Percentiles rank a stretch among this genome's conserved stretches.
Conservation (phyloP, 1,140 invertebrate genomes). For the Oscheius sp. region DNA sequence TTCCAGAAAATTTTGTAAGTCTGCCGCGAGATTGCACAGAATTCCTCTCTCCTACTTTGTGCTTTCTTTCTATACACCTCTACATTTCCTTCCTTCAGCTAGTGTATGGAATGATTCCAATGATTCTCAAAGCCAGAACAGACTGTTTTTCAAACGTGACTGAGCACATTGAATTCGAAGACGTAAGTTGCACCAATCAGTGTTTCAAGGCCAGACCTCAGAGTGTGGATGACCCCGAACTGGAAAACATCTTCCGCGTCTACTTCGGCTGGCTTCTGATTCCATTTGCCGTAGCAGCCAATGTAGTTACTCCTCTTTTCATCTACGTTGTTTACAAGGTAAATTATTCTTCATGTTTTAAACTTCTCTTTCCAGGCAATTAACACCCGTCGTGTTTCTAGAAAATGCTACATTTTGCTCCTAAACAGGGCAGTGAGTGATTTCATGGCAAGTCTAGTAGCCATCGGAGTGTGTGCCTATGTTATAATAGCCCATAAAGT, state of each 20-base stretch:
- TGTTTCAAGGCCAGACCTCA: too few species aligned
- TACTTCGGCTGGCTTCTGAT: slow-evolving; percentile 50
- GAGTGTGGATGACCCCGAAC: background rate
- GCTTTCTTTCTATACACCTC: too few species aligned
- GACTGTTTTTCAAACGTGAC: too few species aligned
- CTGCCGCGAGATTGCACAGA: too few species aligned
- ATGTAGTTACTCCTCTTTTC: slow-evolving; percentile 44
- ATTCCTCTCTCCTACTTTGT: too few species aligned
- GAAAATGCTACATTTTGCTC: slow-evolving; percentile 53
- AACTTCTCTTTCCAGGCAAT: slow-evolving; percentile 38
- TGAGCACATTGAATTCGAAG: too few species aligned
- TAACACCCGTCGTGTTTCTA: slow-evolving; percentile 43
- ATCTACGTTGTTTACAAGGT: slow-evolving; percentile 43
- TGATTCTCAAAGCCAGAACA: too few species aligned
- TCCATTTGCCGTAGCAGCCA: slow-evolving; percentile 44
- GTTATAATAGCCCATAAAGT: slow-evolving; percentile 35
- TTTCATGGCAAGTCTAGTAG: slow-evolving; percentile 44
- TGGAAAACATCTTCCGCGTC: slow-evolving; percentile 35
- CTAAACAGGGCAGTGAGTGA: slow-evolving; percentile 52
- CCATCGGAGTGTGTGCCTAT: slow-evolving; percentile 41
- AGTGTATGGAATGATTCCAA: too few species aligned
- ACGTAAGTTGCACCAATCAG: too few species aligned
- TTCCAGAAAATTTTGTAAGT: too few species aligned
- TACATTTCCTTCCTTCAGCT: too few species aligned
- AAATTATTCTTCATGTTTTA: background rate